Conservation (phyloP, 53 echinoderm and acorn worm species). For the Antedon mediterranea region DNA sequence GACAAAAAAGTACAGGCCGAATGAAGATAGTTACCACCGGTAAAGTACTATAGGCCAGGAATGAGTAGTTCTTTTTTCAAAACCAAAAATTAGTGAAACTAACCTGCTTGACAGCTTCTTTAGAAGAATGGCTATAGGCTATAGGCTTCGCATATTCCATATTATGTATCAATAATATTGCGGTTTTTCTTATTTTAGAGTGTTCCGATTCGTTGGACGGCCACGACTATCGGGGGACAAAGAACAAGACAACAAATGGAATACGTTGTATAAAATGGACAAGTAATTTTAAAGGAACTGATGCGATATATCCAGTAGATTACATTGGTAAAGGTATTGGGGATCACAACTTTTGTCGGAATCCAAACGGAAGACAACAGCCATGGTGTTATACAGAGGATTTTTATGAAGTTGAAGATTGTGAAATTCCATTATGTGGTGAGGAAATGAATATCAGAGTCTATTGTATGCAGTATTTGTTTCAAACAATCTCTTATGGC, state of each 20-base stretch:
- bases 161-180: too few relatives aligned
- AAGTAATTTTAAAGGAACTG: background rate
- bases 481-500: too few relatives aligned
- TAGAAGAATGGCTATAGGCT: too few relatives aligned
- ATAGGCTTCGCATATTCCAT: too few relatives aligned
- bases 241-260: background rate
- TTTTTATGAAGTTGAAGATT: background rate
- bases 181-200: too few relatives aligned
- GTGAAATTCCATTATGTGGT: background rate
- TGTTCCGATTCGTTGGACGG: background rate
- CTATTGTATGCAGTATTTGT: too few relatives aligned
- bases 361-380: background rate
- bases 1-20: too few relatives aligned
- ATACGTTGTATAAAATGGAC: background rate
- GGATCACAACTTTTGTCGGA: background rate
- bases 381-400: background rate
- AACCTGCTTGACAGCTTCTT: too few relatives aligned
- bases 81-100: too few relatives aligned
- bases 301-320: background rate
- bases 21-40: too few relatives aligned
- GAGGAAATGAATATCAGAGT: background rate
- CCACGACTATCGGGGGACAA: background rate
- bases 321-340: background rate
- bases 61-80: too few relatives aligned
- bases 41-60: too few relatives aligned